Conservation (phyloP, 2,797 vertebrate genomes). For the Pseudopleuronectes americanus region DNA sequence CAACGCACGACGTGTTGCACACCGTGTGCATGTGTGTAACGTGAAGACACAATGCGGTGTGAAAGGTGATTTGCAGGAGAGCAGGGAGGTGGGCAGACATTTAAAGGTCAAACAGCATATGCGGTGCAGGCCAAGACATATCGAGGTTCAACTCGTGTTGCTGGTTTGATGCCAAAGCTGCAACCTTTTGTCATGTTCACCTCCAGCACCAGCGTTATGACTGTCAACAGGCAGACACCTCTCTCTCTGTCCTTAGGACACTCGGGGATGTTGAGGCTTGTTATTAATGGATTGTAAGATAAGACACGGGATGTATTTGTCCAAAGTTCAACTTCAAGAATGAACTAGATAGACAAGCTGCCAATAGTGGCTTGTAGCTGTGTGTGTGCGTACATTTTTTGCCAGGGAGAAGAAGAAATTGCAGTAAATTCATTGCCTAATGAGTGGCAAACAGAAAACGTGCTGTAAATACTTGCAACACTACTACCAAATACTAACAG, state of each 20-base stretch:
- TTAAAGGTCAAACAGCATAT: slow-evolving; percentile 33
- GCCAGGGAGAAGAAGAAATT: too few species aligned
- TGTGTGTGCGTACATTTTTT: too few species aligned
- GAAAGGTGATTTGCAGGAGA: background rate
- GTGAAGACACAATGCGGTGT: background rate
- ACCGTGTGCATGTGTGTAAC: background rate
- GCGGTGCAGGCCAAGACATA: slow-evolving; percentile 11
- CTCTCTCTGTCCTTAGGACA: background rate
- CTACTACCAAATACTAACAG: too few species aligned
- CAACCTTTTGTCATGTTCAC: slow-evolving; percentile 25
- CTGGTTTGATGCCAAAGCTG: slow-evolving; percentile 7
- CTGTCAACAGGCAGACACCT: background rate
- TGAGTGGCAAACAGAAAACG: too few species aligned
- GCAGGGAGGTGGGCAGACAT: background rate
- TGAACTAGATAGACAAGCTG: too few species aligned
- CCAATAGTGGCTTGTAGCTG: too few species aligned
- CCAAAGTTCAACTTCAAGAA: too few species aligned
- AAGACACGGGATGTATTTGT: too few species aligned
- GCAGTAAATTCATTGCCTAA: too few species aligned
- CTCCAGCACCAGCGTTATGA: background rate
- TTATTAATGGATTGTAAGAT: background rate
- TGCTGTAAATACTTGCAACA: too few species aligned
- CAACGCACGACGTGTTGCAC: background rate
- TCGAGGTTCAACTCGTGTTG: slow-evolving; percentile 6
- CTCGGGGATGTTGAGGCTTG: background rate